phyloP scores from a whole-genome alignment of 2,113 vertebrate genomes.

The Apaloderma vittatum region DNA sequence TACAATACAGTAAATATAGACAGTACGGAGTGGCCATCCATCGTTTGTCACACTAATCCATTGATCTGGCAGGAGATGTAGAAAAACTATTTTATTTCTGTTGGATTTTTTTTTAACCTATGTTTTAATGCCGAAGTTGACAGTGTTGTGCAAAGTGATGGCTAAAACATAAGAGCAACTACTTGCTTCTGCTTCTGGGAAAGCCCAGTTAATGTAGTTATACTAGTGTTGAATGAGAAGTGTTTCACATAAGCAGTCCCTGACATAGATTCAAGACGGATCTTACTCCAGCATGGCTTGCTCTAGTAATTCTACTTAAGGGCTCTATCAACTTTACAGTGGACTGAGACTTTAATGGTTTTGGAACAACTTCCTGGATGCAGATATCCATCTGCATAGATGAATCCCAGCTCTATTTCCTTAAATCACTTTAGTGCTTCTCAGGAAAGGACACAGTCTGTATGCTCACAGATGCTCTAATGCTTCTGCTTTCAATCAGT shows the following conservation, averaged over 20 bases:
- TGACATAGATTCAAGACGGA: fast-evolving
- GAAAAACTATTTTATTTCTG: background rate
- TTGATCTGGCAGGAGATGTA: background rate
- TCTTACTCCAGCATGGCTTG: background rate
- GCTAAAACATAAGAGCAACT: background rate
- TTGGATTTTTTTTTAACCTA: fast-evolving
- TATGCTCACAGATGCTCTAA: background rate
- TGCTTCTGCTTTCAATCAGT: background rate
- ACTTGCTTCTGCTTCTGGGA: background rate
- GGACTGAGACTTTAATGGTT: background rate
- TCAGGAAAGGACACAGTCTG: background rate
- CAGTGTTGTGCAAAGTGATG: background rate
- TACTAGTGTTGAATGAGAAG: background rate
- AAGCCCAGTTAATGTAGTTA: background rate
- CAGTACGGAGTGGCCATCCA: background rate
- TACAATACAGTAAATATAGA: background rate
- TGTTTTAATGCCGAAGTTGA: background rate
- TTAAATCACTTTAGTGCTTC: background rate
- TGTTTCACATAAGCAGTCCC: fast-evolving
- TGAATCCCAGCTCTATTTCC: background rate
- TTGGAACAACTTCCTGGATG: background rate
- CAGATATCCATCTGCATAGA: background rate
- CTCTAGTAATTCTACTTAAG: background rate
- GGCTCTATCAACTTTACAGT: background rate
- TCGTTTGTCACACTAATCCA: background rate